These are phyloP conservation scores for Chrysolina americana DNA, from an alignment of 2,888 invertebrate species.

Conservation along the genomic window DNA sequence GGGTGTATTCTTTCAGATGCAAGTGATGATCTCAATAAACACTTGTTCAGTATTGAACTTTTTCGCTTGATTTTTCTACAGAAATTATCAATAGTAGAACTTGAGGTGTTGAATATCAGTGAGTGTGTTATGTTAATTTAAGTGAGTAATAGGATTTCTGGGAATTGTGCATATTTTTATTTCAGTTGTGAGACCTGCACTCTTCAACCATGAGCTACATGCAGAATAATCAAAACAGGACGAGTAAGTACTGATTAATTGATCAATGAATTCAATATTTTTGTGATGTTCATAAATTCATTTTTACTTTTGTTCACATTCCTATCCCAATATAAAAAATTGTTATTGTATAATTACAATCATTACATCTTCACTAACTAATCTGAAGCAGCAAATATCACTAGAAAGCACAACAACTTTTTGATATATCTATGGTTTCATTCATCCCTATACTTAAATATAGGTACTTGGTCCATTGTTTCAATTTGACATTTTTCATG, in stretches of 20 bases:
- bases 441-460: too few species aligned
- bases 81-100: not conserved
- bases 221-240: constrained; percentile 83
- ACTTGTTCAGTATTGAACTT: constrained; percentile 37
- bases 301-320: not conserved
- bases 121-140: constrained; percentile 35
- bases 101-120: not conserved
- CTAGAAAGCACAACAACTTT: too few species aligned
- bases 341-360: too few species aligned
- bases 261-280: constrained; percentile 30
- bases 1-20: constrained; percentile 53
- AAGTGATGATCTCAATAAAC: constrained; percentile 30
- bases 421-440: too few species aligned
- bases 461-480: too few species aligned
- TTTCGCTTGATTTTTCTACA: not conserved
- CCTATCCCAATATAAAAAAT: too few species aligned
- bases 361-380: too few species aligned
- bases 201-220: constrained; percentile 86
- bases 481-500: too few species aligned
- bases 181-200: constrained; percentile 62
- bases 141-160: constrained; percentile 49
- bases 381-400: too few species aligned
- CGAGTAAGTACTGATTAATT: constrained; percentile 77
- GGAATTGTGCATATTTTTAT: constrained; percentile 47
- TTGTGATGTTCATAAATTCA: not conserved